phyloP scores from a whole-genome alignment of 2,888 invertebrate genomes.

The Thera obeliscata region DNA sequence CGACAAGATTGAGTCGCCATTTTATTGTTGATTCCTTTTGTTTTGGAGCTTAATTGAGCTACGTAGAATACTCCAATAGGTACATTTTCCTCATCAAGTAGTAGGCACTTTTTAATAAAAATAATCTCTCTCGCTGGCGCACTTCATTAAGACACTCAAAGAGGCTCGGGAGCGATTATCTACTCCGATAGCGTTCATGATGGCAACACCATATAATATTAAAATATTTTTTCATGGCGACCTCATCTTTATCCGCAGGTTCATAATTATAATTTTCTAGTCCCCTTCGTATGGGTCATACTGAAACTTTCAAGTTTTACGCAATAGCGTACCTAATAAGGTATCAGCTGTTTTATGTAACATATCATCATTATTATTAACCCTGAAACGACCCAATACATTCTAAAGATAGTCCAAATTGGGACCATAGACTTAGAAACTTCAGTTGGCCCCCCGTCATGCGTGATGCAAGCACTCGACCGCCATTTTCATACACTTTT shows the following conservation, averaged over 20 bases:
- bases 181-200: conserved; percentile 69
- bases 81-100: conserved; percentile 63
- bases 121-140: conserved; percentile 69
- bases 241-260: conserved; percentile 64
- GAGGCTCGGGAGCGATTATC: conserved; percentile 75
- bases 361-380: too few relatives aligned
- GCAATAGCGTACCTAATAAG: background rate
- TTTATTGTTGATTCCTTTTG: conserved; percentile 72
- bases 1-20: conserved; percentile 71
- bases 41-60: conserved; percentile 53
- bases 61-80: conserved; percentile 53
- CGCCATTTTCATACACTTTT: conserved; percentile 65
- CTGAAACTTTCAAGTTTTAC: conserved; percentile 33
- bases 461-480: conserved; percentile 62
- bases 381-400: too few relatives aligned
- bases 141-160: conserved; percentile 76
- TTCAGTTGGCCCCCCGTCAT: conserved; percentile 65
- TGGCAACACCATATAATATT: conserved; percentile 72
- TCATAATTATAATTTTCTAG: conserved; percentile 71
- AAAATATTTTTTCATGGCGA: conserved; percentile 61
- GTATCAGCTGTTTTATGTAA: background rate
- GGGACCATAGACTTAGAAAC: conserved; percentile 56
- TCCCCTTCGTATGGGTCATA: conserved; percentile 57
- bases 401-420: background rate
- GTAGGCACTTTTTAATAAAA: conserved; percentile 68